Base-by-base conservation (phyloP, 1,140 invertebrate genomes). In the Leptopilina clavipes region DNA sequence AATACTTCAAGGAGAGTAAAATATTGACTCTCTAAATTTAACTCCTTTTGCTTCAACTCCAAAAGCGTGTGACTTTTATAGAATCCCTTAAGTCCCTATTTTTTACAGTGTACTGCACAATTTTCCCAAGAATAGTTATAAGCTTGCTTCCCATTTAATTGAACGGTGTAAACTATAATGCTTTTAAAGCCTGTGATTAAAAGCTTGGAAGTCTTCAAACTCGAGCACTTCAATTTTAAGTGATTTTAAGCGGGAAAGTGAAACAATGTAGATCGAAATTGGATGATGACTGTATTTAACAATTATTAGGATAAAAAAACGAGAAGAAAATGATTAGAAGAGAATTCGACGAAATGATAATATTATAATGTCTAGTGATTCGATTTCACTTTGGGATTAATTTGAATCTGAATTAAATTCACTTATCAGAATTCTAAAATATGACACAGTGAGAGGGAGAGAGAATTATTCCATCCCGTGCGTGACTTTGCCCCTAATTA, bases 111-210 rank as follows among this genome's bases (percentile, higher is more conserved):
- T n/a, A n/a, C 8, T 11, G 1, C 22, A 12, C 22, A 2, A 59
- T 59, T 59, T 3, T 25, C 19, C 56, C 19, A 59, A 31, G 56
- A 59, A 22, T 25, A 25, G 17, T 3, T 31, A 31, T 31, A 56
- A 22, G 22, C 56, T 31, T 59, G 22, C 14, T 59, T 25, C 56
- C 56, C 12, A 19, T 59, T 6, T 59, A 59, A 59, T 59, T 59
- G 56, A 14, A 59, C 7, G 19, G 56, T 59, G 56, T 59, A 59
- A 14, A 25, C 56, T 59, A 22, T 14, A 59, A 25, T 59, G 56
- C 56, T 25, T 25, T 25, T 19, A 25, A 59, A 59, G 11, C 56
- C 56, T 56, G 9, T 59, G 19, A 59, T n/a, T 59, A 25, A 48
- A 59, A 59, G 56, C n/a, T n/a, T n/a, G n/a, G n/a, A n/a, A n/a